phyloP scores from a whole-genome alignment of 2,113 vertebrate genomes.

The Phyllopteryx taeniolatus region DNA sequence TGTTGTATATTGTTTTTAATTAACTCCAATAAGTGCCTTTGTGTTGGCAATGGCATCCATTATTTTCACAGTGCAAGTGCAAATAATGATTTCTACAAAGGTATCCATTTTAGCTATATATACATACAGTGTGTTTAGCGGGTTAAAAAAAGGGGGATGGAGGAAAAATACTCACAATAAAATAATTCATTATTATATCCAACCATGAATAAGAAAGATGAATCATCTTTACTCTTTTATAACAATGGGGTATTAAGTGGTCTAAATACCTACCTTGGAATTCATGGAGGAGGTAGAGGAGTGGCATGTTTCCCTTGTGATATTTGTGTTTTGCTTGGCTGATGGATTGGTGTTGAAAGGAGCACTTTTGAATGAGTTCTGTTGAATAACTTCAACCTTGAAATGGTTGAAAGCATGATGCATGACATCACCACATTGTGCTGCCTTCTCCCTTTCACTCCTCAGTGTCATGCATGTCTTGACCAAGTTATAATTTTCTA shows the following conservation, averaged over 20 bases:
- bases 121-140: no score
- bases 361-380: slow-evolving; percentile 37
- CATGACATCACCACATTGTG: slow-evolving; percentile 48
- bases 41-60: no score
- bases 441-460: slow-evolving; percentile 11
- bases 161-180: no score
- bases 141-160: no score
- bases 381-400: background rate
- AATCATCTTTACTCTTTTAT: background rate
- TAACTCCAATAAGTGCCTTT: no score
- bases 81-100: no score
- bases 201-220: background rate
- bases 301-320: slow-evolving; percentile 18
- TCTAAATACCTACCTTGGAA: background rate
- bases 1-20: no score
- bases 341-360: slow-evolving; percentile 6
- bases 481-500: slow-evolving; percentile 31
- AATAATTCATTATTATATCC: no score
- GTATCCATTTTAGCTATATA: no score
- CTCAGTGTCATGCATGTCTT: slow-evolving; percentile 26
- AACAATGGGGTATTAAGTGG: background rate
- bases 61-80: no score
- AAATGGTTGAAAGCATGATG: slow-evolving; percentile 42
- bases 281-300: background rate
- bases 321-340: slow-evolving; percentile 18